These are phyloP conservation scores for Hydrotaea diabolus DNA, from an alignment of 2,888 invertebrate genomes.

Conservation along the genomic window DNA sequence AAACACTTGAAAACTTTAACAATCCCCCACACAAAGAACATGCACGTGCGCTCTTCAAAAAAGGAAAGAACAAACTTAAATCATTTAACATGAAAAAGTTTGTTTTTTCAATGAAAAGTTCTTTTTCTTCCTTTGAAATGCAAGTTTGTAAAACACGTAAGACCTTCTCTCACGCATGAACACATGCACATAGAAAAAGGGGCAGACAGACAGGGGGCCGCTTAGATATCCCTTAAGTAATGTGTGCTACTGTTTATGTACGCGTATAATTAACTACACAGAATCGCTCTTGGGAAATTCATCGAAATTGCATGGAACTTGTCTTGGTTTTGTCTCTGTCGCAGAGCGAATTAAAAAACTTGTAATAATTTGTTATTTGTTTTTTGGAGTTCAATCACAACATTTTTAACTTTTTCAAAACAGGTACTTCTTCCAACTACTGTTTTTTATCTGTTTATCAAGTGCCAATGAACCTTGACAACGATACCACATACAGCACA, in stretches of 20 bases:
- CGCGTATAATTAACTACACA: neutral
- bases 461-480: slow-evolving; percentile 29
- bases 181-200: neutral
- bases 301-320: slow-evolving; percentile 32
- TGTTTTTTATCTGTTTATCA: neutral
- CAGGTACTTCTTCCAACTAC: neutral
- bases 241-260: slow-evolving; percentile 21
- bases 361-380: slow-evolving; percentile 4
- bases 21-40: neutral
- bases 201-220: neutral
- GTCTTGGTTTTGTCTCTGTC: neutral
- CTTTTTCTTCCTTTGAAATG: neutral
- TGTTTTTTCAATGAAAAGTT: neutral
- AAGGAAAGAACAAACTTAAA: neutral
- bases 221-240: too few relatives aligned
- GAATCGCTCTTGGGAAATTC: slow-evolving; percentile 30
- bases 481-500: neutral
- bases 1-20: slow-evolving; percentile 20
- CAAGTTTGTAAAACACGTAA: neutral
- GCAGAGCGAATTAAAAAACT: neutral
- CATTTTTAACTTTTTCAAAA: slow-evolving; percentile 15
- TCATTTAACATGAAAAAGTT: neutral
- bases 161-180: neutral
- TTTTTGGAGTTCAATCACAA: slow-evolving; percentile 1
- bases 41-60: slow-evolving; percentile 21